These are phyloP conservation scores for Sitta carolinensis DNA, from an alignment of 2,797 vertebrate genomes.

Conservation along the genomic window DNA sequence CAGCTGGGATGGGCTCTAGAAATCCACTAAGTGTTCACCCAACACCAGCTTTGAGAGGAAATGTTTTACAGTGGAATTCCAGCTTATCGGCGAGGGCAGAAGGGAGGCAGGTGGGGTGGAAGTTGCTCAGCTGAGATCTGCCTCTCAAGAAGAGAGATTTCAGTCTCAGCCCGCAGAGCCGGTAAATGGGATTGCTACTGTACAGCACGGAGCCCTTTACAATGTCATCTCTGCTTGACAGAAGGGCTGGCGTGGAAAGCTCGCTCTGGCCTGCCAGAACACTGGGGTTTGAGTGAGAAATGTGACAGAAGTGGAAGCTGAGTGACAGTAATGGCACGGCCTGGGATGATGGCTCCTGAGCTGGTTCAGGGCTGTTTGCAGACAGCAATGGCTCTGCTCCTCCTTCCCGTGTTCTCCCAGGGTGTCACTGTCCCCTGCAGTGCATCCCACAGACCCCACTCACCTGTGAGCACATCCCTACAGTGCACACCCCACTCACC, in stretches of 20 bases:
- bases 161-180: background rate
- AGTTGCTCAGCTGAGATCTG: background rate
- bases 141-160: background rate
- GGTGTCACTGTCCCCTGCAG: background rate
- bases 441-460: constrained; percentile 53
- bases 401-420: fast-evolving
- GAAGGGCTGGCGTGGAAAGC: constrained; percentile 12
- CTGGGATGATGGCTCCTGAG: constrained; percentile 18
- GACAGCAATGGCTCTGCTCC: fast-evolving
- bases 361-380: background rate
- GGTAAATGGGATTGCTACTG: background rate
- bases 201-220: background rate
- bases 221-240: constrained; percentile 11
- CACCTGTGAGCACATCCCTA: constrained; percentile 39
- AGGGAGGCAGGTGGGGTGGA: background rate
- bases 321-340: constrained; percentile 26
- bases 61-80: background rate
- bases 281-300: constrained; percentile 31
- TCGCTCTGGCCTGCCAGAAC: background rate
- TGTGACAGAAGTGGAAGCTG: constrained; percentile 42
- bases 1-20: background rate
- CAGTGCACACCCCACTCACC: background rate
- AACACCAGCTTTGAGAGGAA: background rate
- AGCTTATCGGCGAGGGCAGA: background rate
- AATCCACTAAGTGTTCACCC: background rate